Conservation (phyloP, 2,113 vertebrate species). For the Dasypus novemcinctus region DNA sequence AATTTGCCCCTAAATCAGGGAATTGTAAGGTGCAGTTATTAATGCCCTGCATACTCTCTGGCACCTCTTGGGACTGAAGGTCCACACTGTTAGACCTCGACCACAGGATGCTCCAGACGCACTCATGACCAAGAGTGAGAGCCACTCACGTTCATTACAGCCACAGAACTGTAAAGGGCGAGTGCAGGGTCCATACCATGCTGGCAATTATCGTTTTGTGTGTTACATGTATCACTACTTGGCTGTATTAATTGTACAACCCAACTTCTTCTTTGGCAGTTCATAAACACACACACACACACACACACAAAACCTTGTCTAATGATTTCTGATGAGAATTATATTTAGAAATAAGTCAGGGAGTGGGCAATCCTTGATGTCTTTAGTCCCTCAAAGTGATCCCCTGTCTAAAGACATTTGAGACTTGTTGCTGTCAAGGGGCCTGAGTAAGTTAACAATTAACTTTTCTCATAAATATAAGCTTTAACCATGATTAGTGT, state of each 20-base stretch:
- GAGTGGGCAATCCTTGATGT: neutral
- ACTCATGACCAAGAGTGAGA: too few species aligned
- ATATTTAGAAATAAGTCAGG: neutral
- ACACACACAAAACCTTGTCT: neutral
- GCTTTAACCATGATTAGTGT: neutral
- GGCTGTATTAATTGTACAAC: neutral
- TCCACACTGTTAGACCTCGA: neutral
- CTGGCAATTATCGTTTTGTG: neutral
- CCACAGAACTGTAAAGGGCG: neutral
- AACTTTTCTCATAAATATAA: neutral
- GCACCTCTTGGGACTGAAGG: neutral
- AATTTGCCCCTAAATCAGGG: slow-evolving; percentile 32
- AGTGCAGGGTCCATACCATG: neutral
- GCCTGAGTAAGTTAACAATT: neutral
- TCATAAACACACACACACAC: neutral
- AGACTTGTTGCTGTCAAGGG: neutral
- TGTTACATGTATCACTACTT: neutral
- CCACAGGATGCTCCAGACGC: neutral
- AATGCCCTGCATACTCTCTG: neutral
- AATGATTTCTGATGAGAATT: slow-evolving; percentile 15
- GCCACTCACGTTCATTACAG: neutral
- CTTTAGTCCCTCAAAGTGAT: neutral
- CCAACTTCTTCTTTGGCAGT: neutral
- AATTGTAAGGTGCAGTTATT: slow-evolving; percentile 25
- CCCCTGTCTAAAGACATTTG: neutral